Base-by-base conservation (phyloP, 2,888 invertebrate species). In the Selenia dentaria region DNA sequence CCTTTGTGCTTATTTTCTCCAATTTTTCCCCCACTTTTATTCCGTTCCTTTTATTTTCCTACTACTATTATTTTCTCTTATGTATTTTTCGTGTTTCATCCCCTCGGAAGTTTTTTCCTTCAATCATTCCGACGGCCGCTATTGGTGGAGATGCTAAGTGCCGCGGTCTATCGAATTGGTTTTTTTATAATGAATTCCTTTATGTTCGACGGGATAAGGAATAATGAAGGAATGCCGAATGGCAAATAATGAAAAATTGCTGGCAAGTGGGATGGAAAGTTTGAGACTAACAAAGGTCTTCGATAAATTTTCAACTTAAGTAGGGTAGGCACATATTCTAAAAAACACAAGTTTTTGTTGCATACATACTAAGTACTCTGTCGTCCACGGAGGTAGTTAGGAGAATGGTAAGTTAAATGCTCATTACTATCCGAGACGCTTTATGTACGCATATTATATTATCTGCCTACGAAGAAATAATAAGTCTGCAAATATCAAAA, bases 1-100 rank as follows among this genome's bases (percentile, higher is more conserved):
- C 85, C 86, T 85, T 89, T 89, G 88, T 88, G 77, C 89, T 85
- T 86, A 83, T 87, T 88, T 86, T 87, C 84, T 82, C 76, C 79
- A 86, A 79, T 86, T 88, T 86, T 83, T 83, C 84, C 81, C 80
- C 81, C 82, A 79, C 80, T 83, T 84, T 86, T 83, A 83, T 84
- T 83, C 81, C 79, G 73, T 79, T 80, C 78, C 78, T 79, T 82
- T 82, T 82, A 79, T 84, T 85, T 83, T 82, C 80, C 75, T 80
- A 80, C 82, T 83, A 83, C 77, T 88, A 89, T 85, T 87, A 85
- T 86, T 85, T 85, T 83, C 81, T 86, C 78, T 82, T 85, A 85
- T 85, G 83, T 88, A 86, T 86, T 85, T 85, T 81, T 83, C 80
- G 82, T 83, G 84, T 86, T 84, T 80, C 84, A 77, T 79, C 75